phyloP scores from a whole-genome alignment of 2,888 invertebrate species.

The Beris chalybata region DNA sequence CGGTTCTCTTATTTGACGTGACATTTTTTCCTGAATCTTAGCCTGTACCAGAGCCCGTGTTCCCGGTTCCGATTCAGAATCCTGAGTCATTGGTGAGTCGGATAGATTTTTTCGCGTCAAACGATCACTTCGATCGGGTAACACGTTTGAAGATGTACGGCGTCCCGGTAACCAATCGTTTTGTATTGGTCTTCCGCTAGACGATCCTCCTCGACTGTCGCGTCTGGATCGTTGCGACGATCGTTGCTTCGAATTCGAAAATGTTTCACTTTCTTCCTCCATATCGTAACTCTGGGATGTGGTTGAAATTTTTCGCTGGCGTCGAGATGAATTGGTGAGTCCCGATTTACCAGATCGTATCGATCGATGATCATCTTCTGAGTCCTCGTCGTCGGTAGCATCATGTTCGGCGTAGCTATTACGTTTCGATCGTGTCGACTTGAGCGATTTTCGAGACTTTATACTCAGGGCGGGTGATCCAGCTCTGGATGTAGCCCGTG shows the following conservation, averaged over 20 bases:
- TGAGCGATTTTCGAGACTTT: conserved; percentile 70
- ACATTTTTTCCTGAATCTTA: conserved; percentile 54
- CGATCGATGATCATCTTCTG: conserved; percentile 60
- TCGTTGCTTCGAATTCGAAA: conserved; percentile 42
- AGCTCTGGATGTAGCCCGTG: conserved; percentile 66
- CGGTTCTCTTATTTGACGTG: conserved; percentile 40
- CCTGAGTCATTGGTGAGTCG: conserved; percentile 47
- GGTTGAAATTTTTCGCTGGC: conserved; percentile 48
- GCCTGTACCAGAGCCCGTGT: conserved; percentile 55
- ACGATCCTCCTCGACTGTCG: conserved; percentile 41
- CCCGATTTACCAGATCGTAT: conserved; percentile 53
- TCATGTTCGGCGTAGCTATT: conserved; percentile 57
- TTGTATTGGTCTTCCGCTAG: conserved; percentile 49
- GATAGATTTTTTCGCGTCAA: conserved; percentile 46
- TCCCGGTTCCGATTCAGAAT: conserved; percentile 51
- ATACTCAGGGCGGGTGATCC: conserved; percentile 70
- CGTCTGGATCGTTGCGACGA: conserved; percentile 41
- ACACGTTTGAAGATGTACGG: conserved; percentile 40
- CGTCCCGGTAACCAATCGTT: conserved; percentile 49
- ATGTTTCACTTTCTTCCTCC: conserved; percentile 45
- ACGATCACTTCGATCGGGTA: conserved; percentile 36
- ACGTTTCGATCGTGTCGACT: conserved; percentile 59
- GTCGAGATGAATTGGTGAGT: conserved; percentile 40
- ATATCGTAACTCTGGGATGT: conserved; percentile 49
- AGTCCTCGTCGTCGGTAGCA: conserved; percentile 64